Conservation (phyloP, 1,140 invertebrate genomes). For the Mycetomoellerius zeteki region DNA sequence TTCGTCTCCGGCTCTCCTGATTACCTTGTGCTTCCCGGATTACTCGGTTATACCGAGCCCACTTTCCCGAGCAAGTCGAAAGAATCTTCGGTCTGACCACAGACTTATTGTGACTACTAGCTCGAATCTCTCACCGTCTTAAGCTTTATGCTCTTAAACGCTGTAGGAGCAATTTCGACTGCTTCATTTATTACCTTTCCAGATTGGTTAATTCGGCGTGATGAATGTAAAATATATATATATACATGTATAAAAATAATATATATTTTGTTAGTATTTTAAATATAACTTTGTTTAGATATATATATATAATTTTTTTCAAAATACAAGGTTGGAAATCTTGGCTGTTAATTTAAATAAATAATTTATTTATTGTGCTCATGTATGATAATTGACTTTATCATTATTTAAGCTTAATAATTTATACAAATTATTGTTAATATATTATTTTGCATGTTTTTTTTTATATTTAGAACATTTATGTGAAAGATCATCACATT, state of each 20-base stretch:
- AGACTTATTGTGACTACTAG: conserved; percentile 69
- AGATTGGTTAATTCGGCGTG: neutral
- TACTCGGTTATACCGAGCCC: conserved; percentile 62
- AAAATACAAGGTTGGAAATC: neutral
- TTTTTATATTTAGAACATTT: conserved; percentile 1
- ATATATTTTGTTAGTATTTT: neutral
- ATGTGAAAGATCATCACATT: neutral
- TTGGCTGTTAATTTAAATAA: neutral
- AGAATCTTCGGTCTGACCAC: conserved; percentile 70
- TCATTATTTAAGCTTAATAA: neutral
- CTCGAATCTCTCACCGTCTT: conserved; percentile 15
- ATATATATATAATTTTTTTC: neutral
- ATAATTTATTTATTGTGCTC: neutral
- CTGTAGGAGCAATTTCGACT: neutral
- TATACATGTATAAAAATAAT: neutral
- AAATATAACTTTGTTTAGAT: neutral
- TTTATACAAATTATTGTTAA: neutral
- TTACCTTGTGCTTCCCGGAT: conserved; percentile 76
- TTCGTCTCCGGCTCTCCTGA: conserved; percentile 73
- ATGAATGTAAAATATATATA: neutral
- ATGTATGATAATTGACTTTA: neutral
- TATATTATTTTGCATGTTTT: neutral
- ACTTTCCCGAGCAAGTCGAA: conserved; percentile 48
- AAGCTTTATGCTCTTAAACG: conserved; percentile 31
- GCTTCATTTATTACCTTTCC: neutral